Evolutionary conservation across 2,888 invertebrate species (phyloP), one percentile per base, ranked within the genome.

Genomic region (Ectemnius continuus): DNA sequence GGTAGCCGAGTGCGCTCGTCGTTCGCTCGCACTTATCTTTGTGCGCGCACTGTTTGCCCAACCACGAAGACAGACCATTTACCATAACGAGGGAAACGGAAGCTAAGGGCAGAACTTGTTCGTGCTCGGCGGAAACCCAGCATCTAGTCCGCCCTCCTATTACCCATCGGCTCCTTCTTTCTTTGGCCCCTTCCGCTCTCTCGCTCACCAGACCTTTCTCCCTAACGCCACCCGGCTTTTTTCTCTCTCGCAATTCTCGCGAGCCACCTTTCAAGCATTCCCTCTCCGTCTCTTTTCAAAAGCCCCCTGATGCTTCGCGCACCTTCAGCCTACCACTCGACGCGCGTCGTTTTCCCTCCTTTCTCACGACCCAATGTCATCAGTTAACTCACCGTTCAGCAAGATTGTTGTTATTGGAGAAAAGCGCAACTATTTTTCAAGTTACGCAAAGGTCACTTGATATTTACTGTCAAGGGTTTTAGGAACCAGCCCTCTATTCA

Each of bases 51-150:
- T 88, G 88, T 89, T 89, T 90, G 86, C 84, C 79, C 84, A 83
- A 84, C 85, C 86, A 86, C 86, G 83, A 87, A 87, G 85, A 86
- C 86, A 84, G 85, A 85, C 87, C 88, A 88, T 89, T 89, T 89
- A 88, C 86, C 87, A 86, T 89, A 89, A 89, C 89, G 88, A 89
- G 89, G 84, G 81, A 84, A 87, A 85, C 81, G 84, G 75, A 85
- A 85, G 83, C 82, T 84, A 78, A 80, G 78, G 79, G 78, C 78
- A 78, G 79, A 79, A 82, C 79, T 78, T 74, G 78, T 81, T 70
- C 73, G 66, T 74, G 52, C 61, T 60, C 72, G 67, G 67, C 71
- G 76, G 74, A 71, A 73, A 66, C 69, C 73, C 61, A 45, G 72
- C 58, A 59, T 57, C 67, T 59, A 67, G 64, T n/a, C 67, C 20